Evolutionary conservation across 2,113 vertebrate species (phyloP), one percentile per base, ranked within the genome.

Genomic region (Menura novaehollandiae): DNA sequence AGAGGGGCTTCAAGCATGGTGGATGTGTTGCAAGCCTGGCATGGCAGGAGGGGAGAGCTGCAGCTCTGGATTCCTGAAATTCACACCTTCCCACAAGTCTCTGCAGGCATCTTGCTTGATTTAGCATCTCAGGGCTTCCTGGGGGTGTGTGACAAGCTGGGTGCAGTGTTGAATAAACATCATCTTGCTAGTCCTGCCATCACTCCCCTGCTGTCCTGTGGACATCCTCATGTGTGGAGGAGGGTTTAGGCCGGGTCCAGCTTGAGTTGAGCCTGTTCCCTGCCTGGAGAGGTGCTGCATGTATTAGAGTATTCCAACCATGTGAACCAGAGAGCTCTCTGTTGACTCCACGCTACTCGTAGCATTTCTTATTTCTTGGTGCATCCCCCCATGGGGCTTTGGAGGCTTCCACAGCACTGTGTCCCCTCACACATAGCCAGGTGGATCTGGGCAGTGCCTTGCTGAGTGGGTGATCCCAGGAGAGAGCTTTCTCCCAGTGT

Each of bases 311-410:
- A 46, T 77, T 47, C 32, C 55, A n/a, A n/a, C n/a, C n/a, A n/a
- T 35, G 23, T 1, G 2, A 69, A n/a, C 8, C 43, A 49, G 56
- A 58, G 64, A 58, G 32, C 33, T 88, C 32, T 55, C 33, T 2
- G 1, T 63, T 85, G 62, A 35, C 32, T 76, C 17, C 1, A 1
- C 0, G 1, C 51, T 35, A 5, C 35, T 41, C 1, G 0, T 37
- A 74, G 64, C 44, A 18, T 58, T 67, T 84, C 3, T 0, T 24
- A 13, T 56, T 16, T 76, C 64, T 56, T 60, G 67, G 11, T 78
- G 28, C 39, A 5, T 72, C 12, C 27, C 20, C 27, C 30, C 5
- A 1, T 0, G 2, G 28, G 67, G 53, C 35, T 76, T 76, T 76
- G 71, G 44, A 76, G 58, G 63, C 41, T 32, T 80, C 63, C 1